These are phyloP conservation scores for Thecocarcelia acutangulata DNA, from an alignment of 2,888 invertebrate species.

Conservation along the genomic window DNA sequence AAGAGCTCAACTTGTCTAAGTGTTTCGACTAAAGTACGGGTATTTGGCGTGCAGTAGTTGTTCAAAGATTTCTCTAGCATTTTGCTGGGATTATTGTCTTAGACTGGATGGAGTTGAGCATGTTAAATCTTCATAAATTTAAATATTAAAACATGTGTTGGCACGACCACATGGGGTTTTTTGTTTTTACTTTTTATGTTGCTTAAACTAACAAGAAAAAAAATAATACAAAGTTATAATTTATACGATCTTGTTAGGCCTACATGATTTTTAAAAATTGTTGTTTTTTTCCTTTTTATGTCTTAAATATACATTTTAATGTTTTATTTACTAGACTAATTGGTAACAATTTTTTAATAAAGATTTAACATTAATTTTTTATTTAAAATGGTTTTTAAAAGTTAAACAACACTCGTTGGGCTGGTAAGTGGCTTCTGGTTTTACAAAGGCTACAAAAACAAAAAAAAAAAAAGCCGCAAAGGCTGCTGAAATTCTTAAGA, in stretches of 20 bases:
- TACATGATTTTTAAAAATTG: conserved; percentile 49
- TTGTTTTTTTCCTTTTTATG: conserved; percentile 16
- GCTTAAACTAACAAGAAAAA: conserved; percentile 26
- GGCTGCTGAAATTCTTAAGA: conserved; percentile 31
- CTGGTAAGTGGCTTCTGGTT: conserved; percentile 41
- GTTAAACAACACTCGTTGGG: conserved; percentile 11
- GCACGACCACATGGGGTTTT: conserved; percentile 66
- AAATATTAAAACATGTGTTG: conserved; percentile 66
- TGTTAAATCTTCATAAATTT: conserved; percentile 68
- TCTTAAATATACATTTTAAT: conserved; percentile 37
- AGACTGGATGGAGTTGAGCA: conserved; percentile 52
- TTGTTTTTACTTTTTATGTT: not conserved
- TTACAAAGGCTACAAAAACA: not conserved
- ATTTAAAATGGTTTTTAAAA: conserved; percentile 7
- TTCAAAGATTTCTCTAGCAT: conserved; percentile 19
- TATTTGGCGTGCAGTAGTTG: conserved; percentile 33
- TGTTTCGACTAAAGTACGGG: conserved; percentile 2
- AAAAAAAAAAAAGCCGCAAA: not conserved
- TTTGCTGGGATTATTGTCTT: conserved; percentile 57
- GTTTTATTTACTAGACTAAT: conserved; percentile 58
- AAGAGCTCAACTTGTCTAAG: conserved; percentile 53
- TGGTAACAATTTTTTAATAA: conserved; percentile 45
- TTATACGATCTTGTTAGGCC: conserved; percentile 56
- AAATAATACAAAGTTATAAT: conserved; percentile 43
- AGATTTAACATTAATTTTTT: conserved; percentile 9